Evolutionary conservation across 2,797 vertebrate genomes (phyloP).

Genomic region (Cyclopterus lumpus): DNA sequence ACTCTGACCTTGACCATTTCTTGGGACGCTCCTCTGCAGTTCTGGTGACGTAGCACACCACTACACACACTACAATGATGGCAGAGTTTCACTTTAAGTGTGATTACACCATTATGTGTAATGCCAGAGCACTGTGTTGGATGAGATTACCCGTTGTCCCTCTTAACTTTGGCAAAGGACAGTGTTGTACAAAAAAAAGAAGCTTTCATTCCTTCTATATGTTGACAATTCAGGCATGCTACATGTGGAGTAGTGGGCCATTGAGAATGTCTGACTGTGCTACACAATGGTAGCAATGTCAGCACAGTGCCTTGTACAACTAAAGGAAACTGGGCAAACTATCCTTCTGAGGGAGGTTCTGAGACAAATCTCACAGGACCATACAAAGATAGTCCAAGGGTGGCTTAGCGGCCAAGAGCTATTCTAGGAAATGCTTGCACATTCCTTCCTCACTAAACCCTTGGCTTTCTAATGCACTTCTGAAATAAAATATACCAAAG

Average conservation of each 20-base stretch:
- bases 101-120: slow-evolving; percentile 66
- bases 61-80: slow-evolving; percentile 60
- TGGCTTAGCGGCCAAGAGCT: slow-evolving; percentile 81
- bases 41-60: slow-evolving; percentile 72
- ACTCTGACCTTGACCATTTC: slow-evolving; percentile 81
- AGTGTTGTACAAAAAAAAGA: slow-evolving; percentile 45
- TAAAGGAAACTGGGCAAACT: slow-evolving; percentile 73
- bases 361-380: slow-evolving; percentile 81
- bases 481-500: slow-evolving; percentile 65
- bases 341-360: slow-evolving; percentile 78
- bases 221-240: slow-evolving; percentile 47
- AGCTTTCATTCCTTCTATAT: slow-evolving; percentile 52
- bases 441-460: slow-evolving; percentile 75
- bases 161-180: slow-evolving; percentile 39
- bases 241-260: slow-evolving; percentile 39
- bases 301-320: slow-evolving; percentile 61
- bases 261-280: slow-evolving; percentile 56
- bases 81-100: slow-evolving; percentile 65
- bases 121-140: slow-evolving; percentile 39
- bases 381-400: slow-evolving; percentile 82
- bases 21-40: slow-evolving; percentile 65
- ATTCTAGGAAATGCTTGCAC: slow-evolving; percentile 81
- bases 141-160: slow-evolving; percentile 54
- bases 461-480: slow-evolving; percentile 64
- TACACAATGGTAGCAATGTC: slow-evolving; percentile 71